These are phyloP conservation scores for Rhynchomys soricoides DNA, from an alignment of 2,113 vertebrate species.

Conservation along the genomic window DNA sequence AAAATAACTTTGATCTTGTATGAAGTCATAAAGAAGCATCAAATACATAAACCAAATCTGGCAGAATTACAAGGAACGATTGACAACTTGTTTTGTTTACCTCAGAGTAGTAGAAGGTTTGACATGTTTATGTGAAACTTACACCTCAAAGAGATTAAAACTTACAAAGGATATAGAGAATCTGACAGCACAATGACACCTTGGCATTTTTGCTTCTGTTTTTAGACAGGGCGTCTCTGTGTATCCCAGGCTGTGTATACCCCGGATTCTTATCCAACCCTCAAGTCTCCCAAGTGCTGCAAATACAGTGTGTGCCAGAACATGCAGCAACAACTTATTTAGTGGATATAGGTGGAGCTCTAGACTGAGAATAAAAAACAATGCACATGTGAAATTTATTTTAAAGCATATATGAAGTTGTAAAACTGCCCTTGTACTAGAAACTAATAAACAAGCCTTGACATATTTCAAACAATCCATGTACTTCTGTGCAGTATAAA, in stretches of 20 bases:
- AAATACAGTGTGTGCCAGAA: not conserved
- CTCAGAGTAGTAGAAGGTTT: not conserved
- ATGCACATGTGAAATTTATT: not conserved
- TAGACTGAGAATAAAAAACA: slow-evolving; percentile 25
- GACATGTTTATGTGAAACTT: not conserved
- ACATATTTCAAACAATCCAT: slow-evolving; percentile 1
- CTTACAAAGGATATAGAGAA: not conserved
- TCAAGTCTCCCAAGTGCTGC: not conserved
- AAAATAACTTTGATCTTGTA: not conserved
- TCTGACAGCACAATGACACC: not conserved
- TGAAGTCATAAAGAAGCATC: slow-evolving; percentile 2
- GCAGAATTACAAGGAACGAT: not conserved
- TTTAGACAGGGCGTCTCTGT: not conserved
- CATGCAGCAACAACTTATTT: not conserved
- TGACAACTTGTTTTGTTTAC: slow-evolving; percentile 24
- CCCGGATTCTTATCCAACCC: not conserved
- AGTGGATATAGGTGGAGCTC: not conserved
- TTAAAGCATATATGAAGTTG: not conserved
- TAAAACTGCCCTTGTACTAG: not conserved
- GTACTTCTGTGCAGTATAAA: not conserved
- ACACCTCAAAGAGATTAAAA: slow-evolving; percentile 27
- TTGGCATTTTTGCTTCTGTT: not conserved
- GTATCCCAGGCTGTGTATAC: not conserved
- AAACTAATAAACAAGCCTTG: slow-evolving; percentile 2
- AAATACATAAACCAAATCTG: slow-evolving; percentile 21